Conservation (phyloP, 2,797 vertebrate species). For the Arctocebus calabarensis region DNA sequence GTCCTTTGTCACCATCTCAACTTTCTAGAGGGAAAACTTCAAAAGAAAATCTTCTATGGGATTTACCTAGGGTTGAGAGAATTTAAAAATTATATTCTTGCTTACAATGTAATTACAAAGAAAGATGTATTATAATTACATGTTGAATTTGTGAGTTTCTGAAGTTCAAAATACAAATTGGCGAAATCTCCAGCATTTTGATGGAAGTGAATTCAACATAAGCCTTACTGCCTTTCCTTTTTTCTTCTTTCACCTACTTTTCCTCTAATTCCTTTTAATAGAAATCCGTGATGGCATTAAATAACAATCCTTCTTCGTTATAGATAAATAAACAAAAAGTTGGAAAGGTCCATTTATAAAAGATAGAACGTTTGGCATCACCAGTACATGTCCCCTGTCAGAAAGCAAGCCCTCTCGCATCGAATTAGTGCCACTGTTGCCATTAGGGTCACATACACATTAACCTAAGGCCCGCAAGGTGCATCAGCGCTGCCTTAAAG, state of each 20-base stretch:
- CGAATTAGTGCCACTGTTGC: accelerated
- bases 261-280: background rate
- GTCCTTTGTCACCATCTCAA: background rate
- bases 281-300: background rate
- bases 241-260: background rate
- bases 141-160: constrained; percentile 38
- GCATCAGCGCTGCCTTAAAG: background rate
- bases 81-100: background rate
- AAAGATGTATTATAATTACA: background rate
- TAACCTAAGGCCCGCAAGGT: background rate
- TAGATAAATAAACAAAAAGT: background rate
- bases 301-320: background rate
- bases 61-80: constrained; percentile 7
- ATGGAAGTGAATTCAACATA: background rate
- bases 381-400: background rate
- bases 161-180: constrained; percentile 1
- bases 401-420: background rate
- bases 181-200: background rate
- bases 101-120: constrained; percentile 21
- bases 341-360: background rate
- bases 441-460: accelerated
- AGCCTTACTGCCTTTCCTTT: background rate
- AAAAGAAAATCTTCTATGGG: constrained; percentile 2
- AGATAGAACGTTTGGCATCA: background rate
- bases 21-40: background rate